Evolutionary conservation across 2,113 vertebrate genomes (phyloP), one percentile per base, ranked within the genome.

Genomic region (Alosa alosa): DNA sequence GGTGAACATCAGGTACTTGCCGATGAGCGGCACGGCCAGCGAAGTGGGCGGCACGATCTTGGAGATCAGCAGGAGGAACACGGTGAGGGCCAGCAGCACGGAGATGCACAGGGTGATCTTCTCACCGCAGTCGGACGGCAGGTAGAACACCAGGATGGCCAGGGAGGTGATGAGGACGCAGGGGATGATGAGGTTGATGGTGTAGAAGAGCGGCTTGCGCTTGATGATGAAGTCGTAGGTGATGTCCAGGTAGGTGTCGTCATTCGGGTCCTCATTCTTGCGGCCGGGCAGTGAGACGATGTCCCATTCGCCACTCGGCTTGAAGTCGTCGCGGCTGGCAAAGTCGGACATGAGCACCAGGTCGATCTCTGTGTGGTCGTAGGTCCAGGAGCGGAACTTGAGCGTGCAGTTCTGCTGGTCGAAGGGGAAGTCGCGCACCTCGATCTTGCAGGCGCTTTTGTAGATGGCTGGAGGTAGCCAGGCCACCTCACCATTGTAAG

Each of bases 361-460:
- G 88, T 96, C 95, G 0, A 96, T 96, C 87, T 96, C 95, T 0
- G 95, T 96, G 93, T 94, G 94, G 90, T 96, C 95, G 1, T 96
- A 96, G 1, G 95, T 96, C 95, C 95, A 96, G 0, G 95, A 96
- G 83, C 95, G 94, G 87, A 96, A 96, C 88, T 95, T 95, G 60
- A 96, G 93, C 0, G 95, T 96, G 89, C 95, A 96, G 93, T 96
- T 96, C 90, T 96, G 95, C 90, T 96, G 95, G 93, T 96, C 95
- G 22, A 96, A 96, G 25, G 95, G 95, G 82, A 96, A 96, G 90
- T 96, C 93, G 4, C 94, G 94, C 7, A 96, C 95, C 88, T 96
- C 95, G 0, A 96, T 96, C 89, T 95, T 96, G 90, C 95, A 96
- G 60, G 95, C 95, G 0, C 95, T 96, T 85, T 95, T 96, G 88